Evolutionary conservation across 1,140 invertebrate genomes (phyloP), one percentile per base, ranked within the genome.

Genomic region (Macrobrachium rosenbergii): DNA sequence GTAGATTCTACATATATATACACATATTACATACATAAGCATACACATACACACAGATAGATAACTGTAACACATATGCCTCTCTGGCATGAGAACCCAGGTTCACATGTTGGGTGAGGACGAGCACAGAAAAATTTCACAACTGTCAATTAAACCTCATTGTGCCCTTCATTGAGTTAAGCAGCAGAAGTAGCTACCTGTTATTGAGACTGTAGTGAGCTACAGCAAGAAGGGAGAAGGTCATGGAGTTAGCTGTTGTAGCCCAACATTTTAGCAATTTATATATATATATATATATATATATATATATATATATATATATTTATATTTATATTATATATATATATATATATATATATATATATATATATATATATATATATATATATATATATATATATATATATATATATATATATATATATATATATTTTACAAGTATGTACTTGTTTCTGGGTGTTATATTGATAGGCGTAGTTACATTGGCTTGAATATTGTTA

Each of bases 361-460:
- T 77, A 77, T 77, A 52, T 77, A 52, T 77, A 77, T 78, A 28
- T 81, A 81, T 64, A 64, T 81, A 81, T 81, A 64, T 81, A 28
- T 64, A 64, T 81, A 64, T 81, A 81, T 81, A 28, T 81, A 81
- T 81, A 64, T 81, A 64, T 81, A 64, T 81, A 81, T 81, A 11
- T 81, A 64, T 81, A 63, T 81, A 64, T 81, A 63, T 81, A 64
- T 81, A 63, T 64, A 11, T 81, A 37, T 81, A 3, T 63, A 5
- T 64, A 21, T 60, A 63, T 23, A n/a, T 52, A 21, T 21, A 52
- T 63, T 72, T 58, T 59, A 52, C 17, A 82, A 17, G 69, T 23
- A n/a, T 73, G 72, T 75, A 21, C 28, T 19, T 75, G 72, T 75
- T 28, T 75, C 19, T 75, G 72, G 37, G 72, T 75, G 72, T 37